A percentile compares a stretch with the other conserved stretches of the same genome.
Conservation (phyloP, 2,888 invertebrate species). For the Prosopocoilus inquinatus region DNA sequence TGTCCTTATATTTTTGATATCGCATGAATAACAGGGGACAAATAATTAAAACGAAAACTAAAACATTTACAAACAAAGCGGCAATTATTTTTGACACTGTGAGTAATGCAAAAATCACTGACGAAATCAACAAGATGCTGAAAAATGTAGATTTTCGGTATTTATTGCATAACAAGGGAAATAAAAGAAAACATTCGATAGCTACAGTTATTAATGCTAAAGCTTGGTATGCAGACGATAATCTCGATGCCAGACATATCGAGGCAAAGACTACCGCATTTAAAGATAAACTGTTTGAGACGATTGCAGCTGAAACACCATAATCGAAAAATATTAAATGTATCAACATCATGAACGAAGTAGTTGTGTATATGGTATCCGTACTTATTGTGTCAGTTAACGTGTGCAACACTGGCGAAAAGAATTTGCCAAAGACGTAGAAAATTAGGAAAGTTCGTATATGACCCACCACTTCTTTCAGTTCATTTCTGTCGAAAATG, state of each 20-base stretch:
- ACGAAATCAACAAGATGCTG: slow-evolving; percentile 54
- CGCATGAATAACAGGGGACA: slow-evolving; percentile 75
- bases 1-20: slow-evolving; percentile 80
- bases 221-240: slow-evolving; percentile 82
- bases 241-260: slow-evolving; percentile 89
- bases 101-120: slow-evolving; percentile 56
- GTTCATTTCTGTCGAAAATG: slow-evolving; percentile 32
- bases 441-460: slow-evolving; percentile 79
- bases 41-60: slow-evolving; percentile 65
- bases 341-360: slow-evolving; percentile 80
- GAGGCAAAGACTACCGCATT: slow-evolving; percentile 95
- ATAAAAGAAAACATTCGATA: slow-evolving; percentile 83
- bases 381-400: slow-evolving; percentile 96
- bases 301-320: slow-evolving; percentile 80
- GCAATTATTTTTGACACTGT: slow-evolving; percentile 59
- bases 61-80: slow-evolving; percentile 59
- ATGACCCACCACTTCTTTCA: slow-evolving; percentile 43
- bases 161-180: slow-evolving; percentile 74
- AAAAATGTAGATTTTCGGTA: slow-evolving; percentile 57
- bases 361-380: slow-evolving; percentile 94
- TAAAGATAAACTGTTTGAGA: slow-evolving; percentile 87
- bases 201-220: slow-evolving; percentile 88
- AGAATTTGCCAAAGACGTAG: slow-evolving; percentile 79
- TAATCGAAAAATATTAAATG: slow-evolving; percentile 94
- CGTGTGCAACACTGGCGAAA: slow-evolving; percentile 90